Conservation (phyloP, 2,888 invertebrate genomes). For the Caenorhabditis panamensis region DNA sequence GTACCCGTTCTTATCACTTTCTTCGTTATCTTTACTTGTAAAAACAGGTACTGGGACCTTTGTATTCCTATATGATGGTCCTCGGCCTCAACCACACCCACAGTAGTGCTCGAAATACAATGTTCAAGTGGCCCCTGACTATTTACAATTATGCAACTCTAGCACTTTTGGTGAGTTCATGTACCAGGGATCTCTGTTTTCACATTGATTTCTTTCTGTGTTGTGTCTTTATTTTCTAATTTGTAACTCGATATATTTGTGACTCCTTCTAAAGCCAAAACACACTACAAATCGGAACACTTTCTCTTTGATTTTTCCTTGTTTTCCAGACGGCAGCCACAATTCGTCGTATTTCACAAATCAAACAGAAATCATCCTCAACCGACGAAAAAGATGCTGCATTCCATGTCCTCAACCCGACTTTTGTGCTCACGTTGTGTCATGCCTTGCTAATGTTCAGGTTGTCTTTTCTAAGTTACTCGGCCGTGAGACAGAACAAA, state of each 20-base stretch:
- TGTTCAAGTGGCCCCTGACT: conserved; percentile 63
- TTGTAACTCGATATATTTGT: conserved; percentile 30
- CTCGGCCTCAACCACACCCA: conserved; percentile 68
- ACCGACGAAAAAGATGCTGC: conserved; percentile 53
- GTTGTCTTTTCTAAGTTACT: conserved; percentile 42
- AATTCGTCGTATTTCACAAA: conserved; percentile 66
- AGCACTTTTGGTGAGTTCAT: conserved; percentile 47
- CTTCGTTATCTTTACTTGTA: not conserved
- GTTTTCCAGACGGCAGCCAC: conserved; percentile 65
- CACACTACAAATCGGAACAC: conserved; percentile 30
- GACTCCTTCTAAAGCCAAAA: not conserved
- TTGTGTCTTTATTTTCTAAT: not conserved
- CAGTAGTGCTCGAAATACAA: conserved; percentile 51
- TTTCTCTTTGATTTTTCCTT: not conserved
- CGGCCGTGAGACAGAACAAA: conserved; percentile 12
- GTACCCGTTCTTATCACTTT: not conserved
- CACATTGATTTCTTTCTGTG: too few relatives aligned
- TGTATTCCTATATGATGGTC: conserved; percentile 70
- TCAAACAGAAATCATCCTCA: conserved; percentile 51
- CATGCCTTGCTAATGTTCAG: conserved; percentile 70
- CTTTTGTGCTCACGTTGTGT: conserved; percentile 69
- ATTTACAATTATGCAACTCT: conserved; percentile 66
- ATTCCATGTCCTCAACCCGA: conserved; percentile 67
- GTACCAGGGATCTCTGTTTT: too few relatives aligned
- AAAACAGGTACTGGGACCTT: conserved; percentile 60